phyloP scores from a whole-genome alignment of 1,140 invertebrate species.

The Hormaphis cornu region DNA sequence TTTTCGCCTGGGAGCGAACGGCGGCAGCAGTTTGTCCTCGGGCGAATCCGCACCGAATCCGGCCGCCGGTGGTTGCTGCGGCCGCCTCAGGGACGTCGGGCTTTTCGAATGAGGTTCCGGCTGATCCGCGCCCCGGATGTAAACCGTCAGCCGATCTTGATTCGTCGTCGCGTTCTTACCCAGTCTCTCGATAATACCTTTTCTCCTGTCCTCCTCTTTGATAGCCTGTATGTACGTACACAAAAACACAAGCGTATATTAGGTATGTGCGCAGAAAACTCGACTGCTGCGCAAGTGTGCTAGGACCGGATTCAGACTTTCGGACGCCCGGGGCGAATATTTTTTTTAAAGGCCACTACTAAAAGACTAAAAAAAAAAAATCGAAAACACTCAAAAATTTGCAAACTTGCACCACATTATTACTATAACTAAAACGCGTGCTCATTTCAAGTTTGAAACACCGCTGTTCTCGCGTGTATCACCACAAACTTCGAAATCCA shows the following conservation, averaged over 20 bases:
- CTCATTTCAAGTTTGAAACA: too few relatives aligned
- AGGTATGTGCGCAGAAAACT: constrained; percentile 63
- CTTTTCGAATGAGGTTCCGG: constrained; percentile 1
- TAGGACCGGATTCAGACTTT: constrained; percentile 53
- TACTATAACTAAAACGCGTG: too few relatives aligned
- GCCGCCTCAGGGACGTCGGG: constrained; percentile 23
- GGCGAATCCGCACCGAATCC: constrained; percentile 34
- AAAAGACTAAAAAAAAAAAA: neutral
- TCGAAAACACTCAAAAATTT: too few relatives aligned
- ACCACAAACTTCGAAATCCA: too few relatives aligned
- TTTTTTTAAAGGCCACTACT: too few relatives aligned
- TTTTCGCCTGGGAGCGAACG: constrained; percentile 40
- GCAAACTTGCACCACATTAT: too few relatives aligned
- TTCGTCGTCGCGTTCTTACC: constrained; percentile 40
- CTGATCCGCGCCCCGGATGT: constrained; percentile 49
- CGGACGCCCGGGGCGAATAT: too few relatives aligned
- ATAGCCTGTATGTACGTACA: constrained; percentile 47
- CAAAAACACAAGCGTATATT: constrained; percentile 55
- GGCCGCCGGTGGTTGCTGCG: neutral
- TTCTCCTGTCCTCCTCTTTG: constrained; percentile 48
- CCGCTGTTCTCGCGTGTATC: too few relatives aligned
- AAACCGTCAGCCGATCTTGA: constrained; percentile 50
- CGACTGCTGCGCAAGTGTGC: constrained; percentile 65
- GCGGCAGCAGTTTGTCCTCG: constrained; percentile 40
- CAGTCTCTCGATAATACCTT: constrained; percentile 46